Percentiles rank a stretch among this genome's conserved stretches.
Evolutionary conservation across 2,113 vertebrate species (phyloP).

Genomic region (Vimba vimba): DNA sequence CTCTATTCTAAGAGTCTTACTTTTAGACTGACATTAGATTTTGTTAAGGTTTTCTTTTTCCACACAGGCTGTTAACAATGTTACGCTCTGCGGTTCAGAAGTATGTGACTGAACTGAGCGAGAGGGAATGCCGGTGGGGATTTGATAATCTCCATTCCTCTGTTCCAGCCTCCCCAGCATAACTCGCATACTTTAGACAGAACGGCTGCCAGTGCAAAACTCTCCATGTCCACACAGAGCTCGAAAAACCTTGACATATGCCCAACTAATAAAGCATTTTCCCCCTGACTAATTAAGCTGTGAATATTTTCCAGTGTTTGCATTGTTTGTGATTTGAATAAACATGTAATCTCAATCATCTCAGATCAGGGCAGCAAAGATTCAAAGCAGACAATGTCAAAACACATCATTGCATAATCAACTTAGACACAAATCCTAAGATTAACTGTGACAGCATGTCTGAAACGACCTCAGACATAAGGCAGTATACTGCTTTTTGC

Average conservation of each 20-base stretch:
- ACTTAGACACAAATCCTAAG: not conserved
- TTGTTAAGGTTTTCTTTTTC: not conserved
- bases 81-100: conserved; percentile 18
- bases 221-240: not conserved
- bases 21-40: conserved; percentile 20
- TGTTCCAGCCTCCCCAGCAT: conserved; percentile 73
- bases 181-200: conserved; percentile 73
- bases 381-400: not conserved
- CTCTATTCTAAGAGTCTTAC: not conserved
- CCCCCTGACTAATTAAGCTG: not conserved
- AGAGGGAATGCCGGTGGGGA: conserved; percentile 13
- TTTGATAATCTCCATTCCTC: conserved; percentile 71
- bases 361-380: conserved; percentile 2
- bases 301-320: not conserved
- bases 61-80: conserved; percentile 23
- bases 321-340: conserved; percentile 6
- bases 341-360: not conserved
- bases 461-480: not conserved
- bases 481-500: not conserved
- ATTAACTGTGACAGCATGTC: conserved; percentile 13
- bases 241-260: not conserved
- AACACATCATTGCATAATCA: not conserved
- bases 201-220: conserved; percentile 12
- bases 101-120: conserved; percentile 41
- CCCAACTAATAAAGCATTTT: not conserved